These are phyloP conservation scores for Cichladusa arquata DNA, from an alignment of 2,113 vertebrate genomes.

Conservation along the genomic window DNA sequence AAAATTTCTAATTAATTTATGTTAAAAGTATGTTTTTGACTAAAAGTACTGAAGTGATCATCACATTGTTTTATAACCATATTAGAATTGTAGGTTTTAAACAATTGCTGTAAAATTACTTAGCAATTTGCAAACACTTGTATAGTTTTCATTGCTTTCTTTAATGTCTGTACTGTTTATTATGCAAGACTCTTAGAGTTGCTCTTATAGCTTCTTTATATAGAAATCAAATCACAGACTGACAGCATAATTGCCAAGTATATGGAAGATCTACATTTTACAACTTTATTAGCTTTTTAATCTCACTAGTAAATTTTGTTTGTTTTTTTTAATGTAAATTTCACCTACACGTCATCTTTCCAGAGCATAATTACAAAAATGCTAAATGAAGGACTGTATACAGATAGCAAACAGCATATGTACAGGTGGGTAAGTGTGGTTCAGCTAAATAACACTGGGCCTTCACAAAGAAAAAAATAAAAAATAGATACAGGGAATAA, in stretches of 20 bases:
- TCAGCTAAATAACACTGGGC: neutral
- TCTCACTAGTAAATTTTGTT: neutral
- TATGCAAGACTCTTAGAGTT: neutral
- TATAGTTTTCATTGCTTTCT: neutral
- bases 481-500: neutral
- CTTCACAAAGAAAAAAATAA: neutral
- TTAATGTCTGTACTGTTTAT: neutral
- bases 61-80: neutral
- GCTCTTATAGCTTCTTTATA: neutral
- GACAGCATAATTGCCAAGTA: neutral
- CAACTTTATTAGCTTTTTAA: constrained; percentile 29
- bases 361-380: neutral
- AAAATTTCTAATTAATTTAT: neutral
- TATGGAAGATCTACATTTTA: neutral
- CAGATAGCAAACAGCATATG: neutral
- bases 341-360: neutral
- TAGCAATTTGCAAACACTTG: neutral
- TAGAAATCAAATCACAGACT: constrained; percentile 40
- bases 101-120: neutral
- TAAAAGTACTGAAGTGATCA: neutral
- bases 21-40: neutral
- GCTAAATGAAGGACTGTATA: neutral
- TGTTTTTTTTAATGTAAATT: neutral
- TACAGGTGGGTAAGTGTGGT: neutral
- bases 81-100: neutral